Conservation (phyloP, 2,797 vertebrate genomes). For the Peromyscus nudipes region DNA sequence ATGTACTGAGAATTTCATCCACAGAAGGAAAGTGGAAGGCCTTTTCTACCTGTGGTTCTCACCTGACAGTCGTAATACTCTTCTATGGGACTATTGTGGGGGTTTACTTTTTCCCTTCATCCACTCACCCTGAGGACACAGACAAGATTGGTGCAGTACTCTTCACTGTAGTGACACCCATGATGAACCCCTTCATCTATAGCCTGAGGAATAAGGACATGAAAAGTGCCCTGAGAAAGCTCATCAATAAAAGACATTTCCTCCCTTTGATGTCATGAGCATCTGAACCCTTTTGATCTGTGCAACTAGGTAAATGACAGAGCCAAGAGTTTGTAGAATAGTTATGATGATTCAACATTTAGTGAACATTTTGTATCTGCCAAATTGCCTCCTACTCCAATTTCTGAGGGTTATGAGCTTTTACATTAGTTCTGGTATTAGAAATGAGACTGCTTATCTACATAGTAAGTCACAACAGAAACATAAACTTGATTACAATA, state of each 20-base stretch:
- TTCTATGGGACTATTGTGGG: constrained; percentile 73
- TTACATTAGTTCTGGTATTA: background rate
- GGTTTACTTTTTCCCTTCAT: constrained; percentile 68
- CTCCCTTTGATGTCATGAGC: background rate
- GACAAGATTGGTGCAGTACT: constrained; percentile 73
- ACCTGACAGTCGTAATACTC: constrained; percentile 67
- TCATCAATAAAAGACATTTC: background rate
- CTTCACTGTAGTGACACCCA: constrained; percentile 76
- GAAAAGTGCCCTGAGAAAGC: constrained; percentile 63
- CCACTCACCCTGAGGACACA: constrained; percentile 52
- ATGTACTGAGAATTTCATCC: constrained; percentile 64
- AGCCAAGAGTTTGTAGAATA: background rate
- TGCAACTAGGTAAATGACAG: background rate
- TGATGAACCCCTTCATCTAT: constrained; percentile 80
- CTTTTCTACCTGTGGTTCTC: constrained; percentile 78
- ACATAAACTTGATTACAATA: background rate
- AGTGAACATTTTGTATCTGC: background rate
- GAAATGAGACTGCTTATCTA: background rate
- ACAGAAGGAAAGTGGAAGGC: constrained; percentile 69
- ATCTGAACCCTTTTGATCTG: background rate
- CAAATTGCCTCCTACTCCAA: background rate
- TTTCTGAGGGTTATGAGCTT: background rate
- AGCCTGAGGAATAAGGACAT: constrained; percentile 80
- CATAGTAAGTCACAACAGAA: background rate
- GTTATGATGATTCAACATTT: background rate